Percentiles rank a stretch among this genome's conserved stretches.
phyloP scores from a whole-genome alignment of 2,888 invertebrate genomes.

The Anticlea derivata region DNA sequence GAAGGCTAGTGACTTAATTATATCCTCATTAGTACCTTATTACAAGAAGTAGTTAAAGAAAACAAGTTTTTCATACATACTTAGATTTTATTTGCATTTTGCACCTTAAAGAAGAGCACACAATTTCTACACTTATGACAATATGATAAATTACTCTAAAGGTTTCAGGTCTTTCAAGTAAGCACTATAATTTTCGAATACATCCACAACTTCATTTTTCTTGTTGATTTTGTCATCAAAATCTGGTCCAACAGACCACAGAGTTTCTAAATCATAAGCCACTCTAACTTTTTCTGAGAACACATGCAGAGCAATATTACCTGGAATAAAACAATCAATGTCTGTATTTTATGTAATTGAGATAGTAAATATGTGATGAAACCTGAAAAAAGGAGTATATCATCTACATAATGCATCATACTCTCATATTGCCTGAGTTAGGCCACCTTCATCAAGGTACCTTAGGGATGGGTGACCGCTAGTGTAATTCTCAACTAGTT shows the following conservation, averaged over 20 bases:
- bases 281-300: slow-evolving; percentile 88
- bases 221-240: slow-evolving; percentile 89
- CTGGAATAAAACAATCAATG: slow-evolving; percentile 76
- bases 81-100: no score
- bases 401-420: no score
- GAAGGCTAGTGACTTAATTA: no score
- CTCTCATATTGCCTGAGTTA: no score
- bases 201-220: slow-evolving; percentile 84
- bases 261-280: slow-evolving; percentile 93
- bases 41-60: neutral
- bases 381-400: no score
- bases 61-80: no score
- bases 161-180: slow-evolving; percentile 87
- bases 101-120: neutral
- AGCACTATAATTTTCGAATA: slow-evolving; percentile 87
- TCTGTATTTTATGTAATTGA: no score
- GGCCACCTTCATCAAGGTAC: no score
- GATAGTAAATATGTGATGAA: no score
- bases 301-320: slow-evolving; percentile 96
- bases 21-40: no score
- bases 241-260: slow-evolving; percentile 94
- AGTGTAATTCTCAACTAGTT: no score
- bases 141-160: slow-evolving; percentile 49
- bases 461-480: no score
- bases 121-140: neutral